Percentiles rank a stretch among this genome's conserved stretches.
Evolutionary conservation across 2,888 invertebrate species (phyloP).

Genomic region (Yponomeuta evonymella): DNA sequence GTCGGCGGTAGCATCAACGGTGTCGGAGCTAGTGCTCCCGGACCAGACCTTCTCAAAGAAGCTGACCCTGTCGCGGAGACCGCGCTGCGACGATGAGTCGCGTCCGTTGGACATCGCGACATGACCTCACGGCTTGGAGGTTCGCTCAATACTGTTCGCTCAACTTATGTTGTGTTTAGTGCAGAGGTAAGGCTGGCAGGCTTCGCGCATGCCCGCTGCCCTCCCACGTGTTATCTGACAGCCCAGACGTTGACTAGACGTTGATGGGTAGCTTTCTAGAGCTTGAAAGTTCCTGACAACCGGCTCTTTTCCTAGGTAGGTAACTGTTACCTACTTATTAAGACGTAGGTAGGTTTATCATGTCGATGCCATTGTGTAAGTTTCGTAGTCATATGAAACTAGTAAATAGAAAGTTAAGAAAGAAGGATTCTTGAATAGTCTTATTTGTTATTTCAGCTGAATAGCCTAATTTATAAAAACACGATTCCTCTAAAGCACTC

Average conservation of each 20-base stretch:
- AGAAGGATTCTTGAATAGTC: too few relatives aligned
- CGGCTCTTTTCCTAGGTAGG: background rate
- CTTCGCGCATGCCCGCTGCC: slow-evolving; percentile 43
- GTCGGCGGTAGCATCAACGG: slow-evolving; percentile 65
- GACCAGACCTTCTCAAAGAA: slow-evolving; percentile 89
- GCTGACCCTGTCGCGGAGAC: slow-evolving; percentile 83
- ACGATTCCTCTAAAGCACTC: too few relatives aligned
- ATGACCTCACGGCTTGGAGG: slow-evolving; percentile 67
- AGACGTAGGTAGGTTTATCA: background rate
- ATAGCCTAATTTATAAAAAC: too few relatives aligned
- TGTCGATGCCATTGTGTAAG: background rate
- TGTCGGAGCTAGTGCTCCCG: slow-evolving; percentile 62
- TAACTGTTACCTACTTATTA: background rate
- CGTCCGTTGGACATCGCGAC: slow-evolving; percentile 71
- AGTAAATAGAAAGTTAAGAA: too few relatives aligned
- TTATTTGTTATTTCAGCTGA: too few relatives aligned
- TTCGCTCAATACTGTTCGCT: slow-evolving; percentile 64
- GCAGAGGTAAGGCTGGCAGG: slow-evolving; percentile 13
- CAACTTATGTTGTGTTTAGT: slow-evolving; percentile 10
- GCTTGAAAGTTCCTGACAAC: slow-evolving; percentile 7
- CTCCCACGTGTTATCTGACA: slow-evolving; percentile 39
- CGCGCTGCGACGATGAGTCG: slow-evolving; percentile 69
- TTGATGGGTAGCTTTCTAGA: slow-evolving; percentile 10
- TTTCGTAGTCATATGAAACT: background rate
- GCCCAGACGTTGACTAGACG: slow-evolving; percentile 50